These are phyloP conservation scores for Gallinago undulata DNA, from an alignment of 2,113 vertebrate species.

Conservation along the genomic window DNA sequence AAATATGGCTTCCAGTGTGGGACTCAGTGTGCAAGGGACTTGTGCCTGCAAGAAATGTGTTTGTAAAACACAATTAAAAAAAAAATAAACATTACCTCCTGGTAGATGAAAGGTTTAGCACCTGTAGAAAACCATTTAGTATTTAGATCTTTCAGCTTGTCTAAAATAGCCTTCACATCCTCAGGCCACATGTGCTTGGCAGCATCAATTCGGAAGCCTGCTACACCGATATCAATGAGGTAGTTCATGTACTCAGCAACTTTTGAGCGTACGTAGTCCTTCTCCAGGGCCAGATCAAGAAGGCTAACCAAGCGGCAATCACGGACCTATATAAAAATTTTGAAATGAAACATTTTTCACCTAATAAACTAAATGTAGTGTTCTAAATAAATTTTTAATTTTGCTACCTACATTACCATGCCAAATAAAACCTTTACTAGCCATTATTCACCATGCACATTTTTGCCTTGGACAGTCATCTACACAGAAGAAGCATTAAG, in stretches of 20 bases:
- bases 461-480: neutral
- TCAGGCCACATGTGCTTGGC: constrained; percentile 93
- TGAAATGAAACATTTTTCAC: neutral
- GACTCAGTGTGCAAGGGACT: neutral
- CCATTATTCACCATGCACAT: neutral
- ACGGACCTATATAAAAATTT: constrained; percentile 70
- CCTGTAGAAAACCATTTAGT: constrained; percentile 80
- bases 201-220: constrained; percentile 91
- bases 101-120: constrained; percentile 84
- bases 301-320: constrained; percentile 80
- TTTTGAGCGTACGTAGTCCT: constrained; percentile 81
- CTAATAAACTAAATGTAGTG: neutral
- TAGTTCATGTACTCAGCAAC: constrained; percentile 79
- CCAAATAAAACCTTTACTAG: neutral
- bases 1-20: neutral
- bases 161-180: constrained; percentile 76
- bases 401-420: no score
- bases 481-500: neutral
- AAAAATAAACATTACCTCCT: constrained; percentile 78
- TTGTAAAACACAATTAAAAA: neutral
- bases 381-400: neutral
- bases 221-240: constrained; percentile 86
- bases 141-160: constrained; percentile 79
- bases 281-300: constrained; percentile 82
- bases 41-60: neutral